phyloP scores from a whole-genome alignment of 2,113 vertebrate species.

The Rhinoptilus africanus region DNA sequence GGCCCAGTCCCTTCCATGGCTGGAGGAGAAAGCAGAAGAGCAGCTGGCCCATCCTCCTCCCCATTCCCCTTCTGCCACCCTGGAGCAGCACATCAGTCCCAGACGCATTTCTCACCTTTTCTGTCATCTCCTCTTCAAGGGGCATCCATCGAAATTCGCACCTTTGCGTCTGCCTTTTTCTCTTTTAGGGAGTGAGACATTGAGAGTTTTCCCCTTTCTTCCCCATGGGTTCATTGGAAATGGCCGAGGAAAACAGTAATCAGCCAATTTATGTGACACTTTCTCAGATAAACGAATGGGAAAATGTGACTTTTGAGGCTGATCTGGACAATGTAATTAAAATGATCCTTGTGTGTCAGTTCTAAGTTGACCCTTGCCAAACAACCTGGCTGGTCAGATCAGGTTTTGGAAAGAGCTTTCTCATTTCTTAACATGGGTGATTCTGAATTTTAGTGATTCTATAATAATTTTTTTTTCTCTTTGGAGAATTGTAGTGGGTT shows the following conservation, averaged over 20 bases:
- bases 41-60: background rate
- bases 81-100: background rate
- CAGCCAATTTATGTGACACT: background rate
- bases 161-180: background rate
- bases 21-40: background rate
- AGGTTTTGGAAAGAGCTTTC: background rate
- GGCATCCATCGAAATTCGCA: background rate
- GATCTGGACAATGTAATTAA: slow-evolving; percentile 22
- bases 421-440: background rate
- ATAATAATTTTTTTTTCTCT: background rate
- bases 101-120: background rate
- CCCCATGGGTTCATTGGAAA: background rate
- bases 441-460: background rate
- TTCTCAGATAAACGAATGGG: background rate
- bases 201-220: background rate
- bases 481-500: background rate
- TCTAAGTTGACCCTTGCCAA: slow-evolving; percentile 4
- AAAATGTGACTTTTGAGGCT: background rate
- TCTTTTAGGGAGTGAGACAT: background rate
- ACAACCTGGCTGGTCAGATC: background rate
- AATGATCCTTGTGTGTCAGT: background rate
- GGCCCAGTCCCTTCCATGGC: background rate
- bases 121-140: background rate
- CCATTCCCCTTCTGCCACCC: background rate
- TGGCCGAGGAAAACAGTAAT: background rate